Evolutionary conservation across 2,113 vertebrate species (phyloP), one percentile per base, ranked within the genome.

Genomic region (Nyctereutes procyonoides): DNA sequence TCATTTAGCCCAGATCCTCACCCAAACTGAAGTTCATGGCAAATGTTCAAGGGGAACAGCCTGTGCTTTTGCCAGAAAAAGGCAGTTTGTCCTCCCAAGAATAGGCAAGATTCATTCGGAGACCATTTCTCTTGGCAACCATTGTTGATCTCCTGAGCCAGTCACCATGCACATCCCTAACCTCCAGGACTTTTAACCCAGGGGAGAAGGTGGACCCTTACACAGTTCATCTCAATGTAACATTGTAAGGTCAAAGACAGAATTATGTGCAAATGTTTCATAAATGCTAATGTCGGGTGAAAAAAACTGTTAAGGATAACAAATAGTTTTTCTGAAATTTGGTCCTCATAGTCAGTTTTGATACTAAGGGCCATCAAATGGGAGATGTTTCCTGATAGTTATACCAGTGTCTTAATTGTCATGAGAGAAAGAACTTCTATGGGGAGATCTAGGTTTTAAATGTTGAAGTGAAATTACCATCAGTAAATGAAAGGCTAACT

Each of bases 301-400:
- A 94, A 91, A 91, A 58, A 91, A 58, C 24, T 9, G 32, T 56
- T 81, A 43, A 28, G n/a, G 65, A 43, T 0, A 77, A 28, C 11
- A n/a, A 30, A 58, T 43, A 35, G 43, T 19, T 91, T 84, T 94
- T 56, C 82, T 91, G 77, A 96, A 80, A 35, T 56, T 73, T 86
- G 28, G 10, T 88, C 73, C 56, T 71, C 8, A 55, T 20, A 43
- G 20, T 32, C n/a, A 35, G 7, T 76, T 83, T 83, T 30, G 28
- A 26, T 92, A 80, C 60, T 48, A 88, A 60, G n/a, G 48, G 32
- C 4, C 51, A 53, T 90, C 24, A 7, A 19, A 55, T 63, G 55
- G 43, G 4, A 65, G 63, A 30, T 76, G 20, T 56, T 67, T 89
- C 56, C 63, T 60, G 15, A 77, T 30, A 20, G 58, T 62, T 16